phyloP scores from a whole-genome alignment of 1,140 invertebrate genomes.

The Pseudomyrmex cubaensis region DNA sequence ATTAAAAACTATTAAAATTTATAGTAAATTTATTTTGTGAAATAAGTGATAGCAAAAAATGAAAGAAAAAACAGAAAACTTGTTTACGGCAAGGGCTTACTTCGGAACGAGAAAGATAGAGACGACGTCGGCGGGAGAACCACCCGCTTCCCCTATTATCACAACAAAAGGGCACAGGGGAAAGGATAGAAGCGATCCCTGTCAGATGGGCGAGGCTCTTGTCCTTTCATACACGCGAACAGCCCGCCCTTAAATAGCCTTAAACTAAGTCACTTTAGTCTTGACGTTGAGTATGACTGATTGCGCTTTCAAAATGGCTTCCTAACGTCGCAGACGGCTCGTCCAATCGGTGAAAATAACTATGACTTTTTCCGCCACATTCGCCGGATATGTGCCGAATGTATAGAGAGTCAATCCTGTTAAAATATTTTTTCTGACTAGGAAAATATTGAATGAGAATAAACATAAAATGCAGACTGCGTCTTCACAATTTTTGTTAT shows the following conservation, averaged over 20 bases:
- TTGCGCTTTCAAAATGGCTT: conserved; percentile 78
- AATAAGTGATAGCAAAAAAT: too few relatives aligned
- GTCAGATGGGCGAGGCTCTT: conserved; percentile 71
- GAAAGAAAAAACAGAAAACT: not conserved
- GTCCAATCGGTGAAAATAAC: not conserved
- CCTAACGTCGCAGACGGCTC: conserved; percentile 36
- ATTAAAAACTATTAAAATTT: too few relatives aligned
- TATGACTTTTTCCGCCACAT: conserved; percentile 5
- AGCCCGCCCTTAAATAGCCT: conserved; percentile 78
- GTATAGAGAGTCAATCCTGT: not conserved
- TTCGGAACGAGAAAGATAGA: not conserved
- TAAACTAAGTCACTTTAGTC: conserved; percentile 79
- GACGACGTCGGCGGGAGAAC: conserved; percentile 14
- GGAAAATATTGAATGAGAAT: conserved; percentile 8
- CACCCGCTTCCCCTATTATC: conserved; percentile 44
- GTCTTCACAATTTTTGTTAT: not conserved
- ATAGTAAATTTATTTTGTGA: too few relatives aligned
- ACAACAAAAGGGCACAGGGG: conserved; percentile 52
- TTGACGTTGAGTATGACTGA: conserved; percentile 79
- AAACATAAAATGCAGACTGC: not conserved
- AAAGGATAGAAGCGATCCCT: conserved; percentile 58
- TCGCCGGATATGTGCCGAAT: not conserved
- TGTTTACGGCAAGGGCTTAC: not conserved
- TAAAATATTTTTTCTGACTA: conserved; percentile 24
- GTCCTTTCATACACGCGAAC: conserved; percentile 66